Evolutionary conservation across 2,797 vertebrate genomes (phyloP).

Genomic region (Xiphorhynchus erythropygius): DNA sequence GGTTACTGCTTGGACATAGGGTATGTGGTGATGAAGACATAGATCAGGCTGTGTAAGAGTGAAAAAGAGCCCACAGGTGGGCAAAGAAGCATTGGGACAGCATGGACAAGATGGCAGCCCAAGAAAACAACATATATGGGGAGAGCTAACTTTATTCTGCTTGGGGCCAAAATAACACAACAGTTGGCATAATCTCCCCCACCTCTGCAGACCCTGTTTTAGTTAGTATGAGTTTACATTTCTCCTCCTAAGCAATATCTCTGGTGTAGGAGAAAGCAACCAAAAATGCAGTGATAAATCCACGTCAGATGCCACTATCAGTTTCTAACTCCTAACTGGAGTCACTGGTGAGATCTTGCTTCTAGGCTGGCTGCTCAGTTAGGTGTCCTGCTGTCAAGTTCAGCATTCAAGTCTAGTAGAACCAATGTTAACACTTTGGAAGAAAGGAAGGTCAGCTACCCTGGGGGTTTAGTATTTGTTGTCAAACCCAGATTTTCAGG

Average conservation of each 20-base stretch:
- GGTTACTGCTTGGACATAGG: background rate
- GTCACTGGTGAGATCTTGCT: background rate
- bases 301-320: background rate
- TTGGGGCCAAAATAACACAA: background rate
- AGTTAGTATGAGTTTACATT: background rate
- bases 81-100: background rate
- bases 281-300: background rate
- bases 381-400: conserved; percentile 1
- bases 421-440: background rate
- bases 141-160: background rate
- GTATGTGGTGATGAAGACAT: background rate
- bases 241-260: background rate
- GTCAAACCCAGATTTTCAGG: conserved; percentile 1
- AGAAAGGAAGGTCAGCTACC: background rate
- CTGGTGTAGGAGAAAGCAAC: background rate
- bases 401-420: background rate
- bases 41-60: background rate
- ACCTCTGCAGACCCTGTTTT: background rate
- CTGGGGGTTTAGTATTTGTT: background rate
- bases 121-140: accelerated
- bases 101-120: background rate
- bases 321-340: background rate
- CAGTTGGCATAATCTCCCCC: background rate
- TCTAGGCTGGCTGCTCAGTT: background rate
- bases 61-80: background rate